A percentile compares a stretch with the other conserved stretches of the same genome.
Evolutionary conservation across 2,888 invertebrate genomes (phyloP).

Genomic region (Hofmannophila pseudospretella): DNA sequence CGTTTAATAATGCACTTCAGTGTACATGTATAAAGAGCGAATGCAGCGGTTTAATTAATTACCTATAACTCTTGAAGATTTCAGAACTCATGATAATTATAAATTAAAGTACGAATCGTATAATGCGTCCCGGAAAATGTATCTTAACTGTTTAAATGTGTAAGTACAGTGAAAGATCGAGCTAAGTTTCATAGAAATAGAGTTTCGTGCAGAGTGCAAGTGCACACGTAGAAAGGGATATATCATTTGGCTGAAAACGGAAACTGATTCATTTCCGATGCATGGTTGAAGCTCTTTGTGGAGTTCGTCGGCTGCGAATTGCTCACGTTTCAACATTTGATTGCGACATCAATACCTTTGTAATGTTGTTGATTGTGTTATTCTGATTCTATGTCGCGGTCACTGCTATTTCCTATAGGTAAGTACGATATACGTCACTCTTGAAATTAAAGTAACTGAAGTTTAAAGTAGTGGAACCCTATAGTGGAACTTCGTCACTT

Average conservation of each 20-base stretch:
- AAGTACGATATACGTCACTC: too few relatives aligned
- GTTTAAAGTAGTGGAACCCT: too few relatives aligned
- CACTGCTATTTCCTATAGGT: too few relatives aligned
- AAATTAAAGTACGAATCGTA: slow-evolving; percentile 43
- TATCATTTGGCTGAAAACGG: slow-evolving; percentile 69
- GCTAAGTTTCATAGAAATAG: slow-evolving; percentile 35
- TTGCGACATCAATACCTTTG: slow-evolving; percentile 65
- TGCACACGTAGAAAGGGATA: slow-evolving; percentile 42
- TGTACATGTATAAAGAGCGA: slow-evolving; percentile 15
- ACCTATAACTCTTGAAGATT: slow-evolving; percentile 40
- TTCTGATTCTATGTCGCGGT: neutral
- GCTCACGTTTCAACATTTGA: slow-evolving; percentile 73
- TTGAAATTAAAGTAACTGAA: too few relatives aligned
- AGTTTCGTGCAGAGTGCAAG: slow-evolving; percentile 46
- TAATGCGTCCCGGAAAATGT: slow-evolving; percentile 44
- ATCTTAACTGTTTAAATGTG: slow-evolving; percentile 43
- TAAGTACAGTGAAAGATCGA: slow-evolving; percentile 29
- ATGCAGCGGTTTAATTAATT: slow-evolving; percentile 27
- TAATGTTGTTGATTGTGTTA: slow-evolving; percentile 19
- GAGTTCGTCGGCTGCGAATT: slow-evolving; percentile 66
- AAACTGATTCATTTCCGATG: slow-evolving; percentile 77
- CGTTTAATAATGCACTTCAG: slow-evolving; percentile 19
- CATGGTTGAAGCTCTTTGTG: slow-evolving; percentile 73
- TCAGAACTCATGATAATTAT: slow-evolving; percentile 45
- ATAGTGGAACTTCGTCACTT: too few relatives aligned